Evolutionary conservation across 1,140 invertebrate species (phyloP), one percentile per base, ranked within the genome.

Genomic region (Panonychus citri): DNA sequence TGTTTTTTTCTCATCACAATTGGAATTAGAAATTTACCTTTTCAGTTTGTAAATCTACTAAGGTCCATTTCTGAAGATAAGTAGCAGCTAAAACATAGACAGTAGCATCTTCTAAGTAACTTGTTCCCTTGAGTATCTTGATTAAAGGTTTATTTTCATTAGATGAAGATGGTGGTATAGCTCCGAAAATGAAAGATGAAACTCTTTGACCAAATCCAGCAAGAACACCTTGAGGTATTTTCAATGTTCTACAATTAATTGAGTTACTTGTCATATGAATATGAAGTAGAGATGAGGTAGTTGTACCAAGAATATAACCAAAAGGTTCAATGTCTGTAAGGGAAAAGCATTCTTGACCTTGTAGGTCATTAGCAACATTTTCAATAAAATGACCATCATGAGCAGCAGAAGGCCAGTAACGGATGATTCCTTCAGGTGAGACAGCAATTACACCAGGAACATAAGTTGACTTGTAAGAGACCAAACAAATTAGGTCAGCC

Each of bases 351-450:
- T 90, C 76, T 65, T 77, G 75, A 39, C 76, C 76, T 7, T 83
- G 80, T 19, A 94, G 68, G 63, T 91, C 85, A 61, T 76, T 81
- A 26, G 81, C 78, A 30, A 46, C 40, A 25, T 58, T 53, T 69
- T 93, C 87, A 15, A 81, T 74, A n/a, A 81, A 87, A 10, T 79
- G 78, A 3, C 80, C 80, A 65, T 90, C 86, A 64, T 91, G 85
- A 0, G 83, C 80, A 42, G 94, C 79, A 28, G 80, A 85, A 0
- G 83, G 74, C 90, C 90, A 95, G 67, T 84, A 94, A 17, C 87
- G 75, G 3, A 88, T 79, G 37, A 81, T 74, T n/a, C 88, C 90
- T 67, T 91, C 88, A 26, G 89, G 87, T 13, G 87, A 91, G 0
- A 90, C 85, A 40, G 87, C 87, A 61, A 94, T 79, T 64, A 86